Base-by-base conservation (phyloP, 2,113 vertebrate genomes). In the Xiphias gladius region DNA sequence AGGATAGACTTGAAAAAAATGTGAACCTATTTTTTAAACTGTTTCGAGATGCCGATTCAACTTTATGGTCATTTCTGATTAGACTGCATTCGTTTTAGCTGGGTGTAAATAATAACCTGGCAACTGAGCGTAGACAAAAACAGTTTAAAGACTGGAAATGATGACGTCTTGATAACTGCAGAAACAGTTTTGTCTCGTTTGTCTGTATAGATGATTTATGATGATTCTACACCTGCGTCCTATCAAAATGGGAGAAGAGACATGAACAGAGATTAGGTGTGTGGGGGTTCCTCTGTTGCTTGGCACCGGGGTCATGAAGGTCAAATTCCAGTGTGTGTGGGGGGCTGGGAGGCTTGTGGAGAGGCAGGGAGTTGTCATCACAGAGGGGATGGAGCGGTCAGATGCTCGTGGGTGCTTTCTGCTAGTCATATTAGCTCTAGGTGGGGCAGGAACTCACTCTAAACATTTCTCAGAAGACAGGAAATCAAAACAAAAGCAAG, bases 401-500 rank as follows among this genome's bases (percentile, higher is more conserved):
- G 86, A 80, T 20, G 32, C 73, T 87, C n/a, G 41, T 77, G 85
- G 87, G 52, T 88, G 85, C 59, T 85, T 84, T 87, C 79, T 89
- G 80, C 46, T 48, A 41, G 35, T 82, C 79, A 66, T 89, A 54
- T 90, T 88, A 78, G 80, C 79, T 85, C 58, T 74, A 91, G 91
- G 92, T 87, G 92, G 86, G 88, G 93, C 89, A 93, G 92, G 91
- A 94, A 94, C 86, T 89, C 35, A 3, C 79, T 92, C 85, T 82
- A 92, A 93, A 94, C 80, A 85, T 82, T 89, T 86, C 79, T 73
- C 88, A 80, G 87, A 84, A 89, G 85, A 87, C 78, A 89, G 91
- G 92, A 96, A 95, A 91, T 86, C 84, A 86, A 87, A 90, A 93
- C 86, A 92, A 93, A 89, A 88, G 79, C 86, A 78, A 73, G 46